Evolutionary conservation across 1,140 invertebrate genomes (phyloP).

Genomic region (Nephotettix cincticeps): DNA sequence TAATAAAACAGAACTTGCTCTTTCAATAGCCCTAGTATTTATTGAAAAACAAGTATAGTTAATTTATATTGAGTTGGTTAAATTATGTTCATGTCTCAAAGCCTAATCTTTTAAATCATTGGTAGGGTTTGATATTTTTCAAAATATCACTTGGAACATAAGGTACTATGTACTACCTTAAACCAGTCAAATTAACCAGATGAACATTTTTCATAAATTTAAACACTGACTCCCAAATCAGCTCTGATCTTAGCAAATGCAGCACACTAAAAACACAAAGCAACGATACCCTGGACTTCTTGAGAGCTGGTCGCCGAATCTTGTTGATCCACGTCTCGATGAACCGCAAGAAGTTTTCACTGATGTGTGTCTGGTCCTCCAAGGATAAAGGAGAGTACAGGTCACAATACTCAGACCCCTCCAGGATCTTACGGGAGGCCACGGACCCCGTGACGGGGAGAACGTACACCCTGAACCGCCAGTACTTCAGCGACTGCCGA

Average conservation of each 20-base stretch:
- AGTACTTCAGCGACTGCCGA: constrained; percentile 87
- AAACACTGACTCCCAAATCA: neutral
- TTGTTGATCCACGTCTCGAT: constrained; percentile 88
- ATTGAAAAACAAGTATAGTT: too few species aligned
- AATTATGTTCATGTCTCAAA: too few species aligned
- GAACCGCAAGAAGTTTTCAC: constrained; percentile 80
- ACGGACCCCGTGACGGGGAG: constrained; percentile 69
- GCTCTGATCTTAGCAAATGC: neutral
- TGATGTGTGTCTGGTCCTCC: constrained; percentile 63
- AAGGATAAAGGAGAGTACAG: constrained; percentile 66
- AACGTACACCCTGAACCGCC: constrained; percentile 88
- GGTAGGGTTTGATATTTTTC: too few species aligned
- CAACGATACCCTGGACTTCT: constrained; percentile 48
- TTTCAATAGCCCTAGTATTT: too few species aligned
- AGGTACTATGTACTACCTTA: too few species aligned
- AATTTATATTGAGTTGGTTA: too few species aligned
- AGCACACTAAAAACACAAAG: constrained; percentile 41
- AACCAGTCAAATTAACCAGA: too few species aligned
- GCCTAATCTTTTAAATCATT: too few species aligned
- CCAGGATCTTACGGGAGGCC: constrained; percentile 69
- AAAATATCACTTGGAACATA: too few species aligned
- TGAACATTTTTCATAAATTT: too few species aligned
- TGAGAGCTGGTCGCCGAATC: constrained; percentile 67
- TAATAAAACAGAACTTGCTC: too few species aligned
- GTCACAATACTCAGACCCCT: constrained; percentile 72